Conservation (phyloP, 2,888 invertebrate species). For the Diaperis boleti region DNA sequence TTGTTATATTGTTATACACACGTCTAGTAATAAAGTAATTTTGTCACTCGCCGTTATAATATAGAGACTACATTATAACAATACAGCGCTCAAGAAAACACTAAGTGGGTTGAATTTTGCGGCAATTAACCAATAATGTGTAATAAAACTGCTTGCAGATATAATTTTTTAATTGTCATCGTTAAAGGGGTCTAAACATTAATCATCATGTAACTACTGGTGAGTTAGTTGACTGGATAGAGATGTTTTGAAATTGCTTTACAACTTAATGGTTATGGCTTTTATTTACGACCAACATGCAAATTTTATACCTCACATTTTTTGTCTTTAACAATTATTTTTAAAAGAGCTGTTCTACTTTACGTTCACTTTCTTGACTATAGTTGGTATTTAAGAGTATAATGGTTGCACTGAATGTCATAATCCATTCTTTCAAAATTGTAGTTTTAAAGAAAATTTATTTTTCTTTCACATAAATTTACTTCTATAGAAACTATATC, state of each 20-base stretch:
- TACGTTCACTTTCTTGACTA: not conserved
- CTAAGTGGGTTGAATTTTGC: not conserved
- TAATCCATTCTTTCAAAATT: no score
- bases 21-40: no score
- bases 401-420: no score
- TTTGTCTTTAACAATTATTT: slow-evolving; percentile 39
- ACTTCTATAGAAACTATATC: no score
- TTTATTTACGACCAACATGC: slow-evolving; percentile 51
- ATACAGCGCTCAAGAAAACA: not conserved
- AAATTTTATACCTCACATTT: slow-evolving; percentile 45
- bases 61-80: not conserved
- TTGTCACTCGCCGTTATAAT: no score
- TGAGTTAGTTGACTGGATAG: slow-evolving; percentile 45
- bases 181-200: slow-evolving; percentile 39
- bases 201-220: slow-evolving; percentile 45
- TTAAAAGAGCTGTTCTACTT: slow-evolving; percentile 30
- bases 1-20: no score
- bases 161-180: slow-evolving; percentile 22
- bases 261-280: slow-evolving; percentile 50
- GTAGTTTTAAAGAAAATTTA: no score
- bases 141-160: slow-evolving; percentile 19
- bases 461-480: no score
- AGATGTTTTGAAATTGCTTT: slow-evolving; percentile 50
- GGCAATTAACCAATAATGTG: not conserved
- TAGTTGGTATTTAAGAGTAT: no score